phyloP scores from a whole-genome alignment of 2,888 invertebrate species.

The Pyrochroa serraticornis region DNA sequence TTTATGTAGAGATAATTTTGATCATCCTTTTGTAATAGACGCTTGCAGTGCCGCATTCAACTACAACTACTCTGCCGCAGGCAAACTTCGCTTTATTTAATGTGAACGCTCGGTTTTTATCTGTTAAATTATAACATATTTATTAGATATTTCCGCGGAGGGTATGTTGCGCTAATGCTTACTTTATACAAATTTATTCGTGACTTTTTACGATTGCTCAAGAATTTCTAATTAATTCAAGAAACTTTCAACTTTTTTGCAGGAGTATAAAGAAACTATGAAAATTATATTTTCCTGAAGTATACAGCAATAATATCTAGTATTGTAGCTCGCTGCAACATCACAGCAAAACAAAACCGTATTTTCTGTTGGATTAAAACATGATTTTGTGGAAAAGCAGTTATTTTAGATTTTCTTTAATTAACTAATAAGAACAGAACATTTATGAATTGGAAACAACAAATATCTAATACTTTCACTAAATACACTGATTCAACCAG shows the following conservation, averaged over 20 bases:
- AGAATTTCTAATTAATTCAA: slow-evolving; percentile 24
- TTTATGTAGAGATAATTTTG: background rate
- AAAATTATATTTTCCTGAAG: background rate
- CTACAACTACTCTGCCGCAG: background rate
- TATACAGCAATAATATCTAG: background rate
- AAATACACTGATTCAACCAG: no score
- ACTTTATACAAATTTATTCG: slow-evolving; percentile 21
- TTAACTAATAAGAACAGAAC: no score
- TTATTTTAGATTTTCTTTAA: no score
- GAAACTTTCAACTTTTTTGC: slow-evolving; percentile 6
- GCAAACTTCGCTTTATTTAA: slow-evolving; percentile 13
- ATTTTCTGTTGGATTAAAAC: no score
- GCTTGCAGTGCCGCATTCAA: slow-evolving; percentile 16
- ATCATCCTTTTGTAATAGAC: slow-evolving; percentile 6
- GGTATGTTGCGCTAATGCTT: slow-evolving; percentile 8
- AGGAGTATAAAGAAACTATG: background rate
- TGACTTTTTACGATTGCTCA: slow-evolving; percentile 18
- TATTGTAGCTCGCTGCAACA: background rate
- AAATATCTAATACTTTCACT: no score
- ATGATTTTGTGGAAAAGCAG: no score
- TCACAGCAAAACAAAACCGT: no score
- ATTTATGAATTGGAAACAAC: no score
- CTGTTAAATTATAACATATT: slow-evolving; percentile 27
- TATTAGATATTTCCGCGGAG: slow-evolving; percentile 26
- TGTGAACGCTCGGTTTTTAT: slow-evolving; percentile 12